Evolutionary conservation across 2,113 vertebrate genomes (phyloP), one percentile per base, ranked within the genome.

Genomic region (Anser cygnoides): DNA sequence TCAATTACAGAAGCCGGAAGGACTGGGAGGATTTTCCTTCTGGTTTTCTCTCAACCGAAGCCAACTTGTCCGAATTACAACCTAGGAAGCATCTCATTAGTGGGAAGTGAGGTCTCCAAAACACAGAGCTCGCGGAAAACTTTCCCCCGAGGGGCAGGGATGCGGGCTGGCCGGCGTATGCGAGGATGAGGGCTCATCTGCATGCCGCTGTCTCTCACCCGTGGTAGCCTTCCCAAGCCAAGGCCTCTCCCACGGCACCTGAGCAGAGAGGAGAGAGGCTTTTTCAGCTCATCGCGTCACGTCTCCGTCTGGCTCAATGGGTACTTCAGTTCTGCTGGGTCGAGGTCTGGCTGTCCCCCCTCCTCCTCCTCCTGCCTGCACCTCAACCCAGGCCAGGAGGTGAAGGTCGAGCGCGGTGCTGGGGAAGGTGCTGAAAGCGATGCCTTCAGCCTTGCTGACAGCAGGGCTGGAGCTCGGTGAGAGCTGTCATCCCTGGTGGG

Each of bases 61-160:
- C 87, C 78, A 91, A 91, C 67, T 95, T 75, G 65, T 87, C 91
- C 22, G 0, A 95, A 89, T 94, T 87, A 94, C 89, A 87, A 94
- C 74, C 77, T 91, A 93, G 95, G 95, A 96, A 94, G 63, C 75
- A 46, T 95, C 83, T 91, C 84, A 82, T 95, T 90, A 90, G 94
- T 89, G 92, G 87, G 59, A 86, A 93, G 44, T 59, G 91, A 96
- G 88, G 84, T 95, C 83, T 93, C 81, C 74, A 67, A 84, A 89
- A 91, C 33, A 83, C 13, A 77, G 85, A 89, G 73, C 52, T 35
- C 6, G 12, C 4, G 5, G 90, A 84, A 82, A 83, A 41, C 17
- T 17, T 52, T 63, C 61, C 91, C 39, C 65, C 37, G 77, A 3
- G 4, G 46, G 0, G 0, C 8, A 63, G 68, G 63, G 87, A 75